These are phyloP conservation scores for Anableps anableps DNA, from an alignment of 2,797 vertebrate species.

Conservation along the genomic window DNA sequence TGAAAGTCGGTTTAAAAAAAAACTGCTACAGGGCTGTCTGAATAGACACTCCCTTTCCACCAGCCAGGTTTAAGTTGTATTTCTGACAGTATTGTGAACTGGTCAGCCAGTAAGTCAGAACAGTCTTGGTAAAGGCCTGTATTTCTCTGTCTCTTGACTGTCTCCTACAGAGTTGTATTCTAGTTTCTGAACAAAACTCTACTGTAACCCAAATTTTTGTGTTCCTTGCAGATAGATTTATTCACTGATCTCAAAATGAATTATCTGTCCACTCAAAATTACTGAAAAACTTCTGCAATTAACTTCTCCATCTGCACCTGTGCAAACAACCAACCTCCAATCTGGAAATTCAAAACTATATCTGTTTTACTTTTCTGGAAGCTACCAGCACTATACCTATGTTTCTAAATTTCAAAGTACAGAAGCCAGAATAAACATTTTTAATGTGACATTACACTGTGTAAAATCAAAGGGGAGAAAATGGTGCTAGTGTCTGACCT, in stretches of 20 bases:
- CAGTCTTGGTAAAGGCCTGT: neutral
- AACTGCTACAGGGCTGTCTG: neutral
- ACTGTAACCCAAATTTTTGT: neutral
- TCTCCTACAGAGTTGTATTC: neutral
- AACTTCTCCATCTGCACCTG: neutral
- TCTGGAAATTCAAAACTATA: neutral
- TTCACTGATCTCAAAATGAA: neutral
- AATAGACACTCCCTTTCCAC: neutral
- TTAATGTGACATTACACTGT: neutral
- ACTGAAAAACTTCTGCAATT: neutral
- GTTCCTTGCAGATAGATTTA: neutral
- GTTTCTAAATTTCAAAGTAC: neutral
- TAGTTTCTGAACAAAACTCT: neutral
- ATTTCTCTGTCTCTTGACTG: neutral
- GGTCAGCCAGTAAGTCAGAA: neutral
- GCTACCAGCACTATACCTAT: too few relatives aligned
- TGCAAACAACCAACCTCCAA: neutral
- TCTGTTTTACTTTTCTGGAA: neutral
- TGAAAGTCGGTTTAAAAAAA: neutral
- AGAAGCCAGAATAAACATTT: neutral
- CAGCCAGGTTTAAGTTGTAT: neutral
- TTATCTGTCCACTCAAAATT: neutral
- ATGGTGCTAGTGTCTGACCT: constrained; percentile 30
- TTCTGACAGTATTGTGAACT: neutral
- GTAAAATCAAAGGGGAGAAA: constrained; percentile 44